Evolutionary conservation across 2,113 vertebrate species (phyloP), one percentile per base, ranked within the genome.

Genomic region (Chloropsis hardwickii): DNA sequence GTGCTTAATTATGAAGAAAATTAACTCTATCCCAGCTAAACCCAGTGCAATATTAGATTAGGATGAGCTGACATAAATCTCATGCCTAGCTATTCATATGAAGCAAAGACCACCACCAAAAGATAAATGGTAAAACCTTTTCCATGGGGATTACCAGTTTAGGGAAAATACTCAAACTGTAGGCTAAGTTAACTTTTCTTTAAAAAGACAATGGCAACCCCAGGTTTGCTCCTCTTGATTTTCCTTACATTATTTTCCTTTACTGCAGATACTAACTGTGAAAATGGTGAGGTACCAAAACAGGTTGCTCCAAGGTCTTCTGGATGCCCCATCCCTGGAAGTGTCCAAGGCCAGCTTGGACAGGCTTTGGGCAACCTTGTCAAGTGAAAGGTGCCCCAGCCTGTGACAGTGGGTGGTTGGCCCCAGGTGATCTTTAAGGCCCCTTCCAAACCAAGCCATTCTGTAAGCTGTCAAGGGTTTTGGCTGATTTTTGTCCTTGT

Each of bases 381-480:
- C 31, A 27, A 65, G 12, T 50, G 27, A 80, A 57, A 40, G 11
- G 2, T 21, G 16, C 25, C 29, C n/a, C 0, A 0, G 35, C 20
- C 7, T 64, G 31, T 42, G 57, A 11, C 31, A 35, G 16, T 3
- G 24, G 6, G 5, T 25, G 11, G 20, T 5, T 56, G 40, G 40
- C 17, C 70, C 11, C 21, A 79, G 29, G 21, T 12, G 16, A 25
- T 56, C 29, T 56, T 56, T 40, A 42, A 14, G 14, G 9, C 15
- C 8, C 9, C 22, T 72, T 72, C 35, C 18, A 81, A 33, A 3
- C 2, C 22, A 81, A 65, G 10, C 14, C 8, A 19, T 33, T 57
- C 27, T 44, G 9, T 44, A 33, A 33, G 3, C 8, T 65, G 18
- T 58, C 18, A 57, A 57, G 12, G 4, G 2, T 19, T 31, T 47